Conservation (phyloP, 1,140 invertebrate species). For the Aporrectodea caliginosa region DNA sequence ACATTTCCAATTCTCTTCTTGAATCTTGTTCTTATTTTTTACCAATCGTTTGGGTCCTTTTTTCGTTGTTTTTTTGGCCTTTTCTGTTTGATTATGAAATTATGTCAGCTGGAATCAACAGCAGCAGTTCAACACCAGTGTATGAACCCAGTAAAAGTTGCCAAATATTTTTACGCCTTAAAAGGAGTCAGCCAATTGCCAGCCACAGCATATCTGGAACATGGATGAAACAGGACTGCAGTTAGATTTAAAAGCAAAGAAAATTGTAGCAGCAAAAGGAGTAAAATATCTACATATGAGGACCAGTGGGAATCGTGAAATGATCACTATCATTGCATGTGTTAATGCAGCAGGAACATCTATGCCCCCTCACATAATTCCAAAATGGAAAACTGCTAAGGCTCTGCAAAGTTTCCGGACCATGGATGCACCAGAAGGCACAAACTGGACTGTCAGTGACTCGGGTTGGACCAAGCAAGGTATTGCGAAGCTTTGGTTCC, state of each 20-base stretch:
- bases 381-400: neutral
- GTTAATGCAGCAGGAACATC: neutral
- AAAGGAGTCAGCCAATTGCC: neutral
- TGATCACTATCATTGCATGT: slow-evolving; percentile 21
- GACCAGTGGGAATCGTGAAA: slow-evolving; percentile 22
- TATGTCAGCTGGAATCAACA: neutral
- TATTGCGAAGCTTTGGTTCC: neutral
- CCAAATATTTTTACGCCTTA: neutral
- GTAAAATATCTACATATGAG: slow-evolving; percentile 8
- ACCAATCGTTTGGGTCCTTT: no score
- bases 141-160: neutral
- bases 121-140: neutral
- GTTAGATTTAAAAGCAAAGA: neutral
- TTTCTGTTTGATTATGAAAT: no score
- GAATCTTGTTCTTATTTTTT: no score
- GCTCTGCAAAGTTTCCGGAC: neutral
- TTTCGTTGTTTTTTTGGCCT: no score
- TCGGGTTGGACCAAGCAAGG: neutral
- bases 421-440: neutral
- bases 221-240: neutral
- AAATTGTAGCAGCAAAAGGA: slow-evolving; percentile 20
- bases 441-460: neutral
- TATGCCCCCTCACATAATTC: neutral
- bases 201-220: neutral
- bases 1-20: no score